These are phyloP conservation scores for Madoqua kirkii DNA, from an alignment of 2,113 vertebrate species.

Conservation along the genomic window DNA sequence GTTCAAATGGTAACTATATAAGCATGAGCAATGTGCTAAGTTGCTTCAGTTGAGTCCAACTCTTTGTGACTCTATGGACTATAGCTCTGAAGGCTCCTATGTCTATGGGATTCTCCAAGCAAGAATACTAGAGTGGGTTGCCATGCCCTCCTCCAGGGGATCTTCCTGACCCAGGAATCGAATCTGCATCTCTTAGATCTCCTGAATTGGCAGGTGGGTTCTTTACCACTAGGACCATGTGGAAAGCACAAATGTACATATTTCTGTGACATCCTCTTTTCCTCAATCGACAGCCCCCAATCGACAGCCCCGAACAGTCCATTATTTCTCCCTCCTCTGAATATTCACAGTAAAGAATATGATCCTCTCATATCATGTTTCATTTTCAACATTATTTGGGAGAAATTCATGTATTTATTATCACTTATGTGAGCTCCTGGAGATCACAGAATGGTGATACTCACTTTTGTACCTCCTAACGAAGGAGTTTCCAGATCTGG, in stretches of 20 bases:
- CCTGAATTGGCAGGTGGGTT: neutral
- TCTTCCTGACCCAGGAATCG: neutral
- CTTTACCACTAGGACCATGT: neutral
- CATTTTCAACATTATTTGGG: neutral
- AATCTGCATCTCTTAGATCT: neutral
- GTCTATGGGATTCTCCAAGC: neutral
- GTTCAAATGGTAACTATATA: neutral
- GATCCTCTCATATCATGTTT: neutral
- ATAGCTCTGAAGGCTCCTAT: neutral
- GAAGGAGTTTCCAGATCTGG: neutral
- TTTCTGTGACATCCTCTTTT: neutral
- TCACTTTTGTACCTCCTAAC: neutral
- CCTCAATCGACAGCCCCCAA: neutral
- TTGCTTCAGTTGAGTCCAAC: neutral
- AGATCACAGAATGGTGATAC: neutral
- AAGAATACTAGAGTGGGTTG: neutral
- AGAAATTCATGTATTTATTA: neutral
- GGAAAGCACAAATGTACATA: neutral
- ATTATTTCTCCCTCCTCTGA: neutral
- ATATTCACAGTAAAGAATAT: neutral
- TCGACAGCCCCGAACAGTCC: neutral
- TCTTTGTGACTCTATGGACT: neutral
- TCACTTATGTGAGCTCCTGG: neutral
- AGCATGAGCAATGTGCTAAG: neutral
- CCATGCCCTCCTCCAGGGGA: neutral